Evolutionary conservation across 2,797 vertebrate species (phyloP).

Genomic region (Intellagama lesueurii): DNA sequence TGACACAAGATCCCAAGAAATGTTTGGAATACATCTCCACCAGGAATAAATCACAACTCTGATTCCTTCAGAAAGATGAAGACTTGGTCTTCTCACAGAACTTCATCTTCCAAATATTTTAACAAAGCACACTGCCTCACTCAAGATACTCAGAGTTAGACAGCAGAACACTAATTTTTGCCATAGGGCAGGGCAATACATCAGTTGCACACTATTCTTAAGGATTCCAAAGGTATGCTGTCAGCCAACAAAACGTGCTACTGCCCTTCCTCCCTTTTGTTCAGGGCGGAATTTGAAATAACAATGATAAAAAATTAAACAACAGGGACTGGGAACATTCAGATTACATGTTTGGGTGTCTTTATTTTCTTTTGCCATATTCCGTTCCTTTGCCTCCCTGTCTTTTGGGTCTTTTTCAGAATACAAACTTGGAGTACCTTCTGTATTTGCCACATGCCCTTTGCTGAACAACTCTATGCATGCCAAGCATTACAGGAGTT

Average conservation of each 20-base stretch:
- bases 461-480: not conserved
- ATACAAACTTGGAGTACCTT: not conserved
- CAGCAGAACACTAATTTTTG: not conserved
- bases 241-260: not conserved
- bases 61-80: not conserved
- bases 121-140: not conserved
- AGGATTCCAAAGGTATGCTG: not conserved
- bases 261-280: not conserved
- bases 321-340: not conserved
- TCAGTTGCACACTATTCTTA: not conserved
- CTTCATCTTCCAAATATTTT: not conserved
- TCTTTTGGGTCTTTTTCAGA: not conserved
- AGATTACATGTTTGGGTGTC: not conserved
- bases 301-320: not conserved
- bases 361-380: not conserved
- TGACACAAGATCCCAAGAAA: not conserved
- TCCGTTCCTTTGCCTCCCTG: not conserved
- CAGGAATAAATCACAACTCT: not conserved
- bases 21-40: not conserved
- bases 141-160: not conserved
- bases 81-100: not conserved
- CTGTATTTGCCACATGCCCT: not conserved
- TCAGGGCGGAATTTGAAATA: no score
- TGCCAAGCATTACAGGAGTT: no score
- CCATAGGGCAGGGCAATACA: no score